phyloP scores from a whole-genome alignment of 2,113 vertebrate genomes.

The Neolamprologus tretocephalus region DNA sequence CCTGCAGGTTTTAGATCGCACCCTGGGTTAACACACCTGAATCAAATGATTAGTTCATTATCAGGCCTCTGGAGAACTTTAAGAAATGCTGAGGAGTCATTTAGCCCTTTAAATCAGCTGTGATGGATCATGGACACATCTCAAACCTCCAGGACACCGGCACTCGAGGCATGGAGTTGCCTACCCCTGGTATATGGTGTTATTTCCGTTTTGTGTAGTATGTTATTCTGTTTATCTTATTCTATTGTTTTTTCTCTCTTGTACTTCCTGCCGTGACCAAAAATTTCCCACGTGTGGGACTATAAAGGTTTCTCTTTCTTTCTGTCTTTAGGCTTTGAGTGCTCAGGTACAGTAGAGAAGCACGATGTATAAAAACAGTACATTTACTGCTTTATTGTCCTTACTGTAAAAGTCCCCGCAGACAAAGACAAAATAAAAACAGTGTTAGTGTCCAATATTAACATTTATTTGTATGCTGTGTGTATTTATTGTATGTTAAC shows the following conservation, averaged over 20 bases:
- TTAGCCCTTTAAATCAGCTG: too few relatives aligned
- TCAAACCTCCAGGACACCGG: too few relatives aligned
- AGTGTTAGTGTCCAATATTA: neutral
- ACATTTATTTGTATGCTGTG: neutral
- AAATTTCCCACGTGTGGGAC: accelerated
- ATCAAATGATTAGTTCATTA: too few relatives aligned
- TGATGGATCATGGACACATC: too few relatives aligned
- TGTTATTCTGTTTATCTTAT: neutral
- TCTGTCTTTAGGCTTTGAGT: neutral
- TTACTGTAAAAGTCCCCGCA: neutral
- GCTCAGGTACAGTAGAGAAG: neutral
- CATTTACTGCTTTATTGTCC: neutral
- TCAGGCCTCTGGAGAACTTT: too few relatives aligned
- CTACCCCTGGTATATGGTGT: neutral
- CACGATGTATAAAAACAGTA: neutral
- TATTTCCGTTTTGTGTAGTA: neutral
- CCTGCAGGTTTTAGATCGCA: too few relatives aligned
- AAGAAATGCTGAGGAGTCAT: too few relatives aligned
- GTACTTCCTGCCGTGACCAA: neutral
- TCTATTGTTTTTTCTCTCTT: neutral
- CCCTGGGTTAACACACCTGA: too few relatives aligned
- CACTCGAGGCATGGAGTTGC: too few relatives aligned
- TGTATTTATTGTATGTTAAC: neutral
- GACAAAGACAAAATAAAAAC: neutral
- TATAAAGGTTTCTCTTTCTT: neutral